phyloP scores from a whole-genome alignment of 2,888 invertebrate genomes.

The Eupithecia subumbrata region DNA sequence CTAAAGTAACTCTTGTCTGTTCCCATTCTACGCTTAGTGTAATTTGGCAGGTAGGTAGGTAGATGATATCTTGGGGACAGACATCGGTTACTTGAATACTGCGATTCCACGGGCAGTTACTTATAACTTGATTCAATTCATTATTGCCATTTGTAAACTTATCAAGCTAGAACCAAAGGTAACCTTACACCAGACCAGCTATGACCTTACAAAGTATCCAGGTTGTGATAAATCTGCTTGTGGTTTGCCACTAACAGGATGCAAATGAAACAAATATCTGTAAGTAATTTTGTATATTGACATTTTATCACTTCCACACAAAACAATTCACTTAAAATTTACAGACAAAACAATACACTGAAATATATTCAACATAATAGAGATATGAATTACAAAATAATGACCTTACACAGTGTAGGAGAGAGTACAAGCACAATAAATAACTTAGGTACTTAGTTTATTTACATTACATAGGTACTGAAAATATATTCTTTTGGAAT shows the following conservation, averaged over 20 bases:
- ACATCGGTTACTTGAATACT: too few relatives aligned
- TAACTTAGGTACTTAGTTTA: conserved; percentile 32
- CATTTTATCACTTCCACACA: conserved; percentile 79
- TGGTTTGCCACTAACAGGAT: conserved; percentile 32
- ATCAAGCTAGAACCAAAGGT: neutral
- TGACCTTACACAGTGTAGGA: conserved; percentile 66
- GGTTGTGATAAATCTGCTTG: conserved; percentile 10
- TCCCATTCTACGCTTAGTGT: too few relatives aligned
- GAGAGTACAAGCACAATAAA: conserved; percentile 61
- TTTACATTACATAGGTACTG: conserved; percentile 39
- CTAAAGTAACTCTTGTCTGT: too few relatives aligned
- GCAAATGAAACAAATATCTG: conserved; percentile 61
- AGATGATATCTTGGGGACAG: too few relatives aligned
- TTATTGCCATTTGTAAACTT: neutral
- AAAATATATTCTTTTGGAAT: conserved; percentile 28
- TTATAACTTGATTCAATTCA: neutral
- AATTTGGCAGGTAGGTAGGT: too few relatives aligned
- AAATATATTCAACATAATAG: conserved; percentile 78
- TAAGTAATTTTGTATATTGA: conserved; percentile 82
- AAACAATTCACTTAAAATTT: conserved; percentile 80
- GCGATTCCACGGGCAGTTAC: too few relatives aligned
- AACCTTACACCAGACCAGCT: neutral
- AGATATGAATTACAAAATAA: conserved; percentile 74
- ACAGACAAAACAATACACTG: conserved; percentile 75
- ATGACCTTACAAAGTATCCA: neutral